Evolutionary conservation across 1,140 invertebrate species (phyloP).

Genomic region (Lordiphosa stackelbergi): DNA sequence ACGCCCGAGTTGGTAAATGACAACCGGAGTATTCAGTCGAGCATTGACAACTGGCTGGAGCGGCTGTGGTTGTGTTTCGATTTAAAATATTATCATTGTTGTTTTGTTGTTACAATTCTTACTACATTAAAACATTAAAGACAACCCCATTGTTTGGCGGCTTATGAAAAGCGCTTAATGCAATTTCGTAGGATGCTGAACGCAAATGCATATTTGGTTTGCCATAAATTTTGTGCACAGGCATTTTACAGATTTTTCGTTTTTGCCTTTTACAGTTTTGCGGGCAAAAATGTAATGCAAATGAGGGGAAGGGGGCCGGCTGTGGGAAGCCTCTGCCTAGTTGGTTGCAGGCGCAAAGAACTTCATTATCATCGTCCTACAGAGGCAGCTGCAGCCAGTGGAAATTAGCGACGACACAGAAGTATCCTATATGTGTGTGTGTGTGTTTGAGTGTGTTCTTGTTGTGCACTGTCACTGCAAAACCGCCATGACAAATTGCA

Average conservation of each 20-base stretch:
- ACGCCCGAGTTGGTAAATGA: too few relatives aligned
- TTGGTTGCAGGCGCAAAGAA: conserved; percentile 16
- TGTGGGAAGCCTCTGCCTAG: background rate
- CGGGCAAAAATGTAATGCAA: conserved; percentile 9
- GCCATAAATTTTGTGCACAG: conserved; percentile 20
- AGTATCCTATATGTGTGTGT: conserved; percentile 6
- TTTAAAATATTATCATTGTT: background rate
- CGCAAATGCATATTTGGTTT: conserved; percentile 10
- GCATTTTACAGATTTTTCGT: conserved; percentile 11
- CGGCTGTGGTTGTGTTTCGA: too few relatives aligned
- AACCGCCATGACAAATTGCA: conserved; percentile 64
- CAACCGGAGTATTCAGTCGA: too few relatives aligned
- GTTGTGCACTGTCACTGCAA: conserved; percentile 29
- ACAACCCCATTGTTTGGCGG: background rate
- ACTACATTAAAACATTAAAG: background rate
- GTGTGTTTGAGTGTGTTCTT: conserved; percentile 14
- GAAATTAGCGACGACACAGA: conserved; percentile 54
- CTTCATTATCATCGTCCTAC: conserved; percentile 31
- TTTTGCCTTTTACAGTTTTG: conserved; percentile 11
- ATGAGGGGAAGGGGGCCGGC: background rate
- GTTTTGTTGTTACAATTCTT: conserved; percentile 5
- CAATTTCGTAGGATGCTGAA: conserved; percentile 5
- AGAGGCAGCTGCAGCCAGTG: conserved; percentile 26
- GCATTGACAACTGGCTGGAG: too few relatives aligned
- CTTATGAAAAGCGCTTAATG: background rate